A percentile compares a stretch with the other conserved stretches of the same genome.
These are phyloP conservation scores for Thalassarche chlororhynchos DNA, from an alignment of 2,113 vertebrate genomes.

Conservation along the genomic window DNA sequence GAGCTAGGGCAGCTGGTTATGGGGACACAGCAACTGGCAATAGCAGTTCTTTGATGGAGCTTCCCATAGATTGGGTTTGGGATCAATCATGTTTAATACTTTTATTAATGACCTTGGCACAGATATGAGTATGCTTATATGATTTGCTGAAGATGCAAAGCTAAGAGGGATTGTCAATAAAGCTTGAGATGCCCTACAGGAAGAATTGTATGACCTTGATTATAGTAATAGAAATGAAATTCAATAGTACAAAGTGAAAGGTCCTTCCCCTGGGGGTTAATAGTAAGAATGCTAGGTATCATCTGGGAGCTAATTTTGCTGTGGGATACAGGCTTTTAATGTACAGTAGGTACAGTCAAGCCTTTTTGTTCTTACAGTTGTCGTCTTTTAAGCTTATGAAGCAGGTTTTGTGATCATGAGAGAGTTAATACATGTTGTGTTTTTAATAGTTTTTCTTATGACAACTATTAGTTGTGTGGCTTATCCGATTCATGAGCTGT, in stretches of 20 bases:
- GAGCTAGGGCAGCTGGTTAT: background rate
- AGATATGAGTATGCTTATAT: background rate
- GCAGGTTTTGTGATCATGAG: background rate
- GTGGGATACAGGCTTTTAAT: background rate
- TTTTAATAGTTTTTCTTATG: background rate
- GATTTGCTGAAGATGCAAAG: background rate
- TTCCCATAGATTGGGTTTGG: background rate
- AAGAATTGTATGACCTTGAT: background rate
- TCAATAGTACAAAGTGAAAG: background rate
- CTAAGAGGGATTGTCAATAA: background rate
- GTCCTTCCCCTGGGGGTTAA: background rate
- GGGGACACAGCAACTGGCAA: background rate
- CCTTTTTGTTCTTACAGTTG: background rate
- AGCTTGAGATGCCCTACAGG: background rate
- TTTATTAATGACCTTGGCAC: background rate
- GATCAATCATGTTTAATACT: background rate
- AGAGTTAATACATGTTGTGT: background rate
- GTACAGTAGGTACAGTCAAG: background rate
- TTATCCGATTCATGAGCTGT: background rate
- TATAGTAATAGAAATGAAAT: background rate
- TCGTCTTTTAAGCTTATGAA: background rate
- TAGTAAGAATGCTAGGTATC: background rate
- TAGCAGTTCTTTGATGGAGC: background rate
- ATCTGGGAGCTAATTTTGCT: background rate
- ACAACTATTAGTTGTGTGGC: background rate